A percentile compares a stretch with the other conserved stretches of the same genome.
phyloP scores from a whole-genome alignment of 2,797 vertebrate genomes.

The Parauchenoglanis punctatus region DNA sequence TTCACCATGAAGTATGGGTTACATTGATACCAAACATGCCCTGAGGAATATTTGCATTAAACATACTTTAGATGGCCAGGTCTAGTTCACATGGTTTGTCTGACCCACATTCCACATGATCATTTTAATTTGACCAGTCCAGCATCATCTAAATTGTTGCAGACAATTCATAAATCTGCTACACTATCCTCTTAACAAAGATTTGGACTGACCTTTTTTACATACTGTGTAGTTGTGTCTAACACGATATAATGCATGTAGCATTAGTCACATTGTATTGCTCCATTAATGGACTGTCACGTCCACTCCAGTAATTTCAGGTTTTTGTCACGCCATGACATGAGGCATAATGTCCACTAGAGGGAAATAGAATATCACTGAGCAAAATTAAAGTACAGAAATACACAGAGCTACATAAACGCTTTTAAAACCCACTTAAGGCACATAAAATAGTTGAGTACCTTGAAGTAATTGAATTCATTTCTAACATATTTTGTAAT shows the following conservation, averaged over 20 bases:
- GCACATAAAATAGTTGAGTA: background rate
- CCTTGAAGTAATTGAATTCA: background rate
- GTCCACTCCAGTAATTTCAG: background rate
- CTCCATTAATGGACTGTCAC: background rate
- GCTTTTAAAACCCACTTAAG: background rate
- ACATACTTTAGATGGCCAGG: no score
- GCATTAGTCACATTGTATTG: background rate
- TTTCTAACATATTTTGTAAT: background rate
- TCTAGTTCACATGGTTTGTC: no score
- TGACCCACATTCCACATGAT: no score
- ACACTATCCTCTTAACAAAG: background rate
- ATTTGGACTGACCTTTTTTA: background rate
- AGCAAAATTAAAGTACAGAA: background rate
- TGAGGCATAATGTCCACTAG: constrained; percentile 29
- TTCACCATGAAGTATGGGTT: no score
- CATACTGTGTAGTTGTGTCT: background rate
- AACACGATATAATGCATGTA: background rate
- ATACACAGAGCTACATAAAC: background rate
- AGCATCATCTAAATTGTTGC: no score
- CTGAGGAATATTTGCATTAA: no score
- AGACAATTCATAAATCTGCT: no score
- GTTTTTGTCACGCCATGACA: background rate
- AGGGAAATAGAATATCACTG: constrained; percentile 30
- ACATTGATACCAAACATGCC: no score
- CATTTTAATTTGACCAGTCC: no score